Evolutionary conservation across 2,888 invertebrate genomes (phyloP).

Genomic region (Papilio demoleus): DNA sequence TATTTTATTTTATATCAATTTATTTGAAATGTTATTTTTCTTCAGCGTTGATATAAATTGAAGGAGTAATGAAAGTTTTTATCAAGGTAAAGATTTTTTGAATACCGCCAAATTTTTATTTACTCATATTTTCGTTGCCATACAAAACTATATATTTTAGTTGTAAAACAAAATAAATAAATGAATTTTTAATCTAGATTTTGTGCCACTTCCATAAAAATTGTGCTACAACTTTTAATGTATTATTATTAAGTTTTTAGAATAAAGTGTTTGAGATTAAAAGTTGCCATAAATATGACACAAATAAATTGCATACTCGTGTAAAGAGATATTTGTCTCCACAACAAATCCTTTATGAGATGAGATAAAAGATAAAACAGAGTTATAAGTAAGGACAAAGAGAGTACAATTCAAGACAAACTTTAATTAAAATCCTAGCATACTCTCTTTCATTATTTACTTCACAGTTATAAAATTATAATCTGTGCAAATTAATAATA

Average conservation of each 20-base stretch:
- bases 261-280: background rate
- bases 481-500: slow-evolving; percentile 38
- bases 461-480: slow-evolving; percentile 27
- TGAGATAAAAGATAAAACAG: slow-evolving; percentile 64
- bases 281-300: slow-evolving; percentile 6
- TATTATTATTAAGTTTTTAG: background rate
- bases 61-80: slow-evolving; percentile 25
- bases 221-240: no score
- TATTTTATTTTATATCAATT: slow-evolving; percentile 34
- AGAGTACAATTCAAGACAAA: slow-evolving; percentile 65
- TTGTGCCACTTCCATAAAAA: no score
- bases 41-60: slow-evolving; percentile 12
- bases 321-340: slow-evolving; percentile 45
- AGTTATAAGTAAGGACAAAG: slow-evolving; percentile 56
- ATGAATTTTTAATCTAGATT: no score
- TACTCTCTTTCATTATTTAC: slow-evolving; percentile 40
- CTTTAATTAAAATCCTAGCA: slow-evolving; percentile 70
- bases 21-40: slow-evolving; percentile 31
- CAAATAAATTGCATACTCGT: slow-evolving; percentile 32
- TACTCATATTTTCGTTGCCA: no score
- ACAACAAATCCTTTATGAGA: slow-evolving; percentile 53
- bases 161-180: no score
- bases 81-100: background rate
- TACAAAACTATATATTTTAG: no score
- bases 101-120: no score